These are phyloP conservation scores for Tetragnatha versicolor DNA, from an alignment of 1,140 invertebrate genomes.

Conservation along the genomic window DNA sequence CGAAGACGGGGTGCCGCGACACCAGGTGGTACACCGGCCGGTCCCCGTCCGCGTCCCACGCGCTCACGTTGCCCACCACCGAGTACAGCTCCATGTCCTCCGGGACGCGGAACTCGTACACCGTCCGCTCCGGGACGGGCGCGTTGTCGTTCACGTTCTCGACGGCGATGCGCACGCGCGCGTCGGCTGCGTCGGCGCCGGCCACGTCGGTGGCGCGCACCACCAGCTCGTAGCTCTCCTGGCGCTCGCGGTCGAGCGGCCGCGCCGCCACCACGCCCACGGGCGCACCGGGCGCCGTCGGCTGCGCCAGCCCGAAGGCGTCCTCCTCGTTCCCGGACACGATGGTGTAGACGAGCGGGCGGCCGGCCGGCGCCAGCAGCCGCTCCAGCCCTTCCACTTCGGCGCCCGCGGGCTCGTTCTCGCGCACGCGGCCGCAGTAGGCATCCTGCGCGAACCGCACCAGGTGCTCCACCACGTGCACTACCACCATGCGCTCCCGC, in stretches of 20 bases:
- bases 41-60: constrained; percentile 86
- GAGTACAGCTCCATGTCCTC: constrained; percentile 74
- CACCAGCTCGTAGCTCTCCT: constrained; percentile 73
- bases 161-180: constrained; percentile 76
- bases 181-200: constrained; percentile 76
- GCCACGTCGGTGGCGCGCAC: constrained; percentile 78
- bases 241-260: constrained; percentile 76
- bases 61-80: constrained; percentile 80
- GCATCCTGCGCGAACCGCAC: constrained; percentile 76
- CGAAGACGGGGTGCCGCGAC: constrained; percentile 78
- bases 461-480: constrained; percentile 84
- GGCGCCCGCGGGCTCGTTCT: constrained; percentile 77
- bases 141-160: constrained; percentile 90
- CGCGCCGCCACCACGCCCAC: constrained; percentile 75
- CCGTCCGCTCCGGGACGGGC: constrained; percentile 77
- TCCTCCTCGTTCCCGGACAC: constrained; percentile 69
- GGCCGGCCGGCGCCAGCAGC: constrained; percentile 67
- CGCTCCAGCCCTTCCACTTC: constrained; percentile 71
- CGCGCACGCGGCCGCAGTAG: constrained; percentile 73
- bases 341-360: constrained; percentile 75
- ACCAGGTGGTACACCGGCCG: constrained; percentile 81
- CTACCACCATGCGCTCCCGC: constrained; percentile 78
- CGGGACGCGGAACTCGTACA: constrained; percentile 79
- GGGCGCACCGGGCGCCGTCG: constrained; percentile 67
- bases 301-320: constrained; percentile 63